These are phyloP conservation scores for Brachyopa scutellaris DNA, from an alignment of 2,888 invertebrate genomes.

Conservation along the genomic window DNA sequence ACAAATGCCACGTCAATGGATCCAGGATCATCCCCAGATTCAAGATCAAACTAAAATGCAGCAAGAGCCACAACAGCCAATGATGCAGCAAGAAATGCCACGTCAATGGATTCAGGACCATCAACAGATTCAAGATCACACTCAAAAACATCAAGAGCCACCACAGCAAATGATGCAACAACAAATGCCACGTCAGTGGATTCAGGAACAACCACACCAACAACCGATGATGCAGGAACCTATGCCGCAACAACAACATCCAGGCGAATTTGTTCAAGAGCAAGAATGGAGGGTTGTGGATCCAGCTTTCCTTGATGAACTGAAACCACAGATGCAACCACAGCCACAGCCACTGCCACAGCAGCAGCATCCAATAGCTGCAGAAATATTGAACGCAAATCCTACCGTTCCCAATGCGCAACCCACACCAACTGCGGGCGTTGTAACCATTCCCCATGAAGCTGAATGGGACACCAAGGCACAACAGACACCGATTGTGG, in stretches of 20 bases:
- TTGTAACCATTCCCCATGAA: constrained; percentile 21
- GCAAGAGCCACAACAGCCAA: constrained; percentile 16
- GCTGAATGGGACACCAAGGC: constrained; percentile 21
- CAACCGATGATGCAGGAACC: neutral
- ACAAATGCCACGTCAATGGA: constrained; percentile 22
- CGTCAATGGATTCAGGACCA: constrained; percentile 27
- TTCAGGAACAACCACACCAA: constrained; percentile 34
- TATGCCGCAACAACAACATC: neutral
- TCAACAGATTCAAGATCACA: neutral
- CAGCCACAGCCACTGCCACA: neutral
- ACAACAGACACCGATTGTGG: constrained; percentile 45
- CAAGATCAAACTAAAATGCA: constrained; percentile 14
- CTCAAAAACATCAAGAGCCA: constrained; percentile 13
- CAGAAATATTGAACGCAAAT: neutral
- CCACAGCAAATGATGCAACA: constrained; percentile 9
- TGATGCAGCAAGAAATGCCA: constrained; percentile 13
- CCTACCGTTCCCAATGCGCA: neutral
- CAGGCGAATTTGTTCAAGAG: constrained; percentile 8
- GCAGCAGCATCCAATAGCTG: neutral
- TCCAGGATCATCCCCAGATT: constrained; percentile 6
- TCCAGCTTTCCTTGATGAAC: neutral
- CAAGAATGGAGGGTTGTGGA: constrained; percentile 22
- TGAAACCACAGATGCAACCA: neutral
- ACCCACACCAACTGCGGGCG: neutral
- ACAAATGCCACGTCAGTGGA: constrained; percentile 40